phyloP scores from a whole-genome alignment of 2,797 vertebrate genomes.

The Moxostoma hubbsi region DNA sequence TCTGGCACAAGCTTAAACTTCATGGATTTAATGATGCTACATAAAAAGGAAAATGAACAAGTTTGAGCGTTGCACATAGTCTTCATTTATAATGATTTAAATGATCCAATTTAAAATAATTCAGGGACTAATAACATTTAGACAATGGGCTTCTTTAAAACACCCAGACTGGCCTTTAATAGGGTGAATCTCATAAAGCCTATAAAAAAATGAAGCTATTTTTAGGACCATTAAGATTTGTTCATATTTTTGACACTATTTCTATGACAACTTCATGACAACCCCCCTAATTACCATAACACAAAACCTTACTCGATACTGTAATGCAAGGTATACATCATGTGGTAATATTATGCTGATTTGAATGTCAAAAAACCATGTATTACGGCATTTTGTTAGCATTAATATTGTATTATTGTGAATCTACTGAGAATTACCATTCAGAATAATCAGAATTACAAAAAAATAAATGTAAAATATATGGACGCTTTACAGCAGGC shows the following conservation, averaged over 20 bases:
- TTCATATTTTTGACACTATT: neutral
- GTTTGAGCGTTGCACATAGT: slow-evolving; percentile 27
- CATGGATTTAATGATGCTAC: slow-evolving; percentile 40
- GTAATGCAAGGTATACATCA: neutral
- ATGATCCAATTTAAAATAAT: slow-evolving; percentile 31
- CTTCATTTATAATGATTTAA: slow-evolving; percentile 33
- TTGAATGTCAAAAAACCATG: neutral
- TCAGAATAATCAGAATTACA: neutral
- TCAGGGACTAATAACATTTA: slow-evolving; percentile 20
- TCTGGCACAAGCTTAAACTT: slow-evolving; percentile 48
- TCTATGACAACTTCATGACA: too few relatives aligned
- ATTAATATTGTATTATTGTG: too few relatives aligned
- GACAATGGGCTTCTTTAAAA: neutral
- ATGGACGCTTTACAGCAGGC: neutral
- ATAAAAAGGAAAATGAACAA: slow-evolving; percentile 40
- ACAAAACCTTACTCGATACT: neutral
- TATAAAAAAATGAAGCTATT: neutral
- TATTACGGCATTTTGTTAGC: too few relatives aligned
- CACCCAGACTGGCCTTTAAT: neutral
- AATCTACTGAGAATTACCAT: neutral
- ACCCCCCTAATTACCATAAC: neutral
- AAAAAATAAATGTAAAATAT: neutral
- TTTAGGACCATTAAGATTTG: neutral
- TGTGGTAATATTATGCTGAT: neutral
- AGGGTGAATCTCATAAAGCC: slow-evolving; percentile 10